Base-by-base conservation (phyloP, 2,113 vertebrate species). In the Poecilia latipinna region DNA sequence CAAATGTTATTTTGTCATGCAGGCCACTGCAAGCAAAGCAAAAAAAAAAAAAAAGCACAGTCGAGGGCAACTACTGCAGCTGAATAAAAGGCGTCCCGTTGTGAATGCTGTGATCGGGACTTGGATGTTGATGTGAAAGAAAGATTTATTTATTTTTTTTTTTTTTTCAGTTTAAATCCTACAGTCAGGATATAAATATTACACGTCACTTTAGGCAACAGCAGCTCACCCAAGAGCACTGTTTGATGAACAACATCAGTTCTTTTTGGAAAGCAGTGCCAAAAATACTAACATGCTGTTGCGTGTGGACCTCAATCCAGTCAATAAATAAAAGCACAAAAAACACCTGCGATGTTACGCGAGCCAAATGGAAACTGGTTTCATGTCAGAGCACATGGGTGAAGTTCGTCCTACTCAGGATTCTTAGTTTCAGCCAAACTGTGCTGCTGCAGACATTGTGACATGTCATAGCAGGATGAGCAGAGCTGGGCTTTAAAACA, bases 381-480 rank as follows among this genome's bases (percentile, higher is more conserved):
- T 17, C 42, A 26, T 4, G 39, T 42, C 39, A 42, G 13, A 13
- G 39, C 39, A 42, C 4, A 15, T 15, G 39, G 13, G 39, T 15
- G 12, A 15, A 42, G 35, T 28, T 26, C 4, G 12, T 61, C 4
- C 17, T 35, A 33, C 24, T 11, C 11, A 17, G 32, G 8, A 3
- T 26, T 19, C 26, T 70, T n/a, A 26, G 22, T 22, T 57, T 1
- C n/a, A 7, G 1, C 17, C 24, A 32, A 4, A 8, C 22, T 19
- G 22, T 31, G 19, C n/a, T 61, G 57, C 32, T 61, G 69, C 54
- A 54, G 13, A 28, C 3, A 61, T 28, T n/a, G 57, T 35, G n/a
- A 44, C 64, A 62, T 67, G 69, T 68, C 24, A 63, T 3, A 51
- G 37, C 65, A 68, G 29, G 44, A 48, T 33, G n/a, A 68, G 19